phyloP scores from a whole-genome alignment of 2,888 invertebrate species.

The Agriopis leucophaearia region DNA sequence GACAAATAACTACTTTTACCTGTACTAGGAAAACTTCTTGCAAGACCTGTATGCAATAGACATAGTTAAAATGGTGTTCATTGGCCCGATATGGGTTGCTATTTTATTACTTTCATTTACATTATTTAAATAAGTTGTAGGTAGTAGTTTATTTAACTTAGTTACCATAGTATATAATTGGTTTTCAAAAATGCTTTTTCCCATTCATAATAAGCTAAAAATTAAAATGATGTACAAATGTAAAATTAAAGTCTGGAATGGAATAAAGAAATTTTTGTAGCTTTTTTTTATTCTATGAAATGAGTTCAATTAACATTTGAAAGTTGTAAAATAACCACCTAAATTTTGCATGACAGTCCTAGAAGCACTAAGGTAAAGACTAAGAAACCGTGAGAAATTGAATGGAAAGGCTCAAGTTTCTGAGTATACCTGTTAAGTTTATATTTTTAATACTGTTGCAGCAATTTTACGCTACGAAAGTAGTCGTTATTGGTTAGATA shows the following conservation, averaged over 20 bases:
- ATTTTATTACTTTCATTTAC: too few relatives aligned
- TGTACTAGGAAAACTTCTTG: conserved; percentile 12
- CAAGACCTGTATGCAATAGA: conserved; percentile 20
- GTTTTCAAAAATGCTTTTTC: too few relatives aligned
- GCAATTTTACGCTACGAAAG: background rate
- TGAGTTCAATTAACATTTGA: background rate
- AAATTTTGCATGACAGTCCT: background rate
- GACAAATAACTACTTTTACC: background rate
- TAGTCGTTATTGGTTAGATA: background rate
- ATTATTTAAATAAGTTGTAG: too few relatives aligned
- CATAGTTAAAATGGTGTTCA: background rate
- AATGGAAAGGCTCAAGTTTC: background rate
- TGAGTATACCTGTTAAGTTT: background rate
- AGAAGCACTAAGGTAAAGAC: too few relatives aligned
- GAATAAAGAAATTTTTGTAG: too few relatives aligned
- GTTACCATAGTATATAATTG: too few relatives aligned
- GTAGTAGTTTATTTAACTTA: too few relatives aligned
- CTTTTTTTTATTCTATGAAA: too few relatives aligned
- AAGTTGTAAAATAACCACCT: background rate
- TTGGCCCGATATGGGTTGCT: background rate
- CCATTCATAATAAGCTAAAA: too few relatives aligned
- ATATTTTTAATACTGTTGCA: background rate
- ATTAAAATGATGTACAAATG: too few relatives aligned
- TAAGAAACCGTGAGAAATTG: background rate
- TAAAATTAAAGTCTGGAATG: too few relatives aligned